Conservation (phyloP, 2,888 invertebrate species). For the Galerucella nymphaeae region DNA sequence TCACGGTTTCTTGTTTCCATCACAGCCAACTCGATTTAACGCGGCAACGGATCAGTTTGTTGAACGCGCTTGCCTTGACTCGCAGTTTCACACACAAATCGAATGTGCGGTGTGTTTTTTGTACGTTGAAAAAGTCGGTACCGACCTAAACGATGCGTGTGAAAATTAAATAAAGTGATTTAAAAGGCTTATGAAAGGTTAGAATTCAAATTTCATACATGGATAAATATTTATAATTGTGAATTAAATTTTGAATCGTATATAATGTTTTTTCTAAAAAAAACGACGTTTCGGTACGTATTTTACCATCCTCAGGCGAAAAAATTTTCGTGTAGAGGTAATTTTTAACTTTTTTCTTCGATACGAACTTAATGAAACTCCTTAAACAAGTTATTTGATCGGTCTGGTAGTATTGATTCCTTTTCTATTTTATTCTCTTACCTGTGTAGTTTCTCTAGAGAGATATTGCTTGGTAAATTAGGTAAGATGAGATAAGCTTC, state of each 20-base stretch:
- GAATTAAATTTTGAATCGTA: too few relatives aligned
- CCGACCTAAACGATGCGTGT: neutral
- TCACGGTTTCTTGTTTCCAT: slow-evolving; percentile 28
- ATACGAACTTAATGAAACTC: too few relatives aligned
- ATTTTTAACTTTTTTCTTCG: too few relatives aligned
- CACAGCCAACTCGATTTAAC: slow-evolving; percentile 14
- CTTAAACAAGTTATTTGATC: too few relatives aligned
- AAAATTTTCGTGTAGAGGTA: neutral
- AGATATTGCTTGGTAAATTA: too few relatives aligned
- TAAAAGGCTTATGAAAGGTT: slow-evolving; percentile 14
- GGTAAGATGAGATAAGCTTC: too few relatives aligned
- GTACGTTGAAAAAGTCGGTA: neutral
- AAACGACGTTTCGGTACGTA: neutral
- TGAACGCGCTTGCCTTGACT: slow-evolving; percentile 30
- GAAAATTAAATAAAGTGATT: slow-evolving; percentile 4
- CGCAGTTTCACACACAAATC: neutral
- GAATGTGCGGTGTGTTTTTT: slow-evolving; percentile 6
- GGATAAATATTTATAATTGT: too few relatives aligned
- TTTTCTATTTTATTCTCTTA: too few relatives aligned
- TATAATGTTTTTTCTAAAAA: neutral
- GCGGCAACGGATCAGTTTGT: slow-evolving; percentile 25
- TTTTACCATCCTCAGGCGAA: neutral
- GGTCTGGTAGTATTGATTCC: too few relatives aligned
- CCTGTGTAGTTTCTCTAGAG: too few relatives aligned
- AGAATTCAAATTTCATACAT: neutral